These are phyloP conservation scores for Malacoctenus gilli DNA, from an alignment of 2,797 vertebrate species.

Conservation along the genomic window DNA sequence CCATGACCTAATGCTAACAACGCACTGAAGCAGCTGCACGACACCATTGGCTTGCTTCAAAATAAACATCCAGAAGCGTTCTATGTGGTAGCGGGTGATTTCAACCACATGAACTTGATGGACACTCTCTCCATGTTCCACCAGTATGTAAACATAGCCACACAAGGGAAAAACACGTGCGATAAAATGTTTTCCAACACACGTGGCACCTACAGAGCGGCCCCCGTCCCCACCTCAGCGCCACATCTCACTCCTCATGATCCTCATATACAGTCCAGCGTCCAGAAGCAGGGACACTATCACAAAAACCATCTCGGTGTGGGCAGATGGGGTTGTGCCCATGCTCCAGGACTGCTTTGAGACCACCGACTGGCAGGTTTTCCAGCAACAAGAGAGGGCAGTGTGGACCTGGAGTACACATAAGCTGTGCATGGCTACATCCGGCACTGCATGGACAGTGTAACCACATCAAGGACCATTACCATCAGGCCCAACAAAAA, in stretches of 20 bases:
- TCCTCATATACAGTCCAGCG: no score
- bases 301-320: no score
- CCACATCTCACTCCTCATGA: background rate
- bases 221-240: background rate
- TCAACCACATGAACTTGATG: background rate
- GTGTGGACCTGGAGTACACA: background rate
- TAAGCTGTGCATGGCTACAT: background rate
- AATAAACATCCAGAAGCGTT: background rate
- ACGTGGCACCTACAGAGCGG: background rate
- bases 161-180: conserved; percentile 3
- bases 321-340: no score
- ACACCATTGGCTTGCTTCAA: background rate
- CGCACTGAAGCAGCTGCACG: background rate
- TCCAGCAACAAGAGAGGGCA: background rate
- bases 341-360: background rate
- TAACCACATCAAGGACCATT: background rate
- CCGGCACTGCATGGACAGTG: background rate
- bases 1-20: background rate
- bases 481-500: background rate
- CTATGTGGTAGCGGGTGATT: background rate
- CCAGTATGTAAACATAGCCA: background rate
- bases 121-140: background rate
- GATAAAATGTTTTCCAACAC: background rate
- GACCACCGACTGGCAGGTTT: background rate
- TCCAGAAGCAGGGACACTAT: no score